phyloP scores from a whole-genome alignment of 2,113 vertebrate genomes.

The Cricetomys ansorgei region DNA sequence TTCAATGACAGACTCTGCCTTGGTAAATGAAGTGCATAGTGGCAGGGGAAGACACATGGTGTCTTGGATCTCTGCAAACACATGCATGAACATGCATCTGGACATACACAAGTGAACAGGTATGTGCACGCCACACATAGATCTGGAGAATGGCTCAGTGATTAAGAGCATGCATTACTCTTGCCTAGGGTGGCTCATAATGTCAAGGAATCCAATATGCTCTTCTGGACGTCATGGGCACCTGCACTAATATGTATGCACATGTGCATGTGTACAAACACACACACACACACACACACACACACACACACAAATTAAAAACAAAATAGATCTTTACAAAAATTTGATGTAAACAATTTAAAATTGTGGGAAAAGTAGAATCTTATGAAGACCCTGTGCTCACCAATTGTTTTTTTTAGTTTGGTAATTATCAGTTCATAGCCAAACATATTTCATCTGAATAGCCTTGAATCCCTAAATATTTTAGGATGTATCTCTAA shows the following conservation, averaged over 20 bases:
- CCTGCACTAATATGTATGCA: neutral
- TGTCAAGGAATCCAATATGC: neutral
- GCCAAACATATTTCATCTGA: conserved; percentile 25
- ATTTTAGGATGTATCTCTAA: conserved; percentile 14
- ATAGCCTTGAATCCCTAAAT: neutral
- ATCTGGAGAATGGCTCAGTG: neutral
- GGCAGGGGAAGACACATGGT: neutral
- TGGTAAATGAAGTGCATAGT: neutral
- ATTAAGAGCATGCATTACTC: too few species aligned
- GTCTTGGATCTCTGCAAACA: neutral
- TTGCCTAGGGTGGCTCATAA: neutral
- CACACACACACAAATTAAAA: neutral
- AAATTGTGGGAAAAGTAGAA: conserved; percentile 8
- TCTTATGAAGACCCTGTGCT: neutral
- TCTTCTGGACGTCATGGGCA: neutral
- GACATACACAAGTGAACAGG: too few species aligned
- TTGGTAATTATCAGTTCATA: neutral
- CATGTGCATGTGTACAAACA: too few species aligned
- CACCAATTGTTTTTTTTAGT: neutral
- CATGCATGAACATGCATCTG: neutral
- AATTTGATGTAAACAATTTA: neutral
- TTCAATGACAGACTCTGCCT: neutral
- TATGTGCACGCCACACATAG: neutral
- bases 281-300: neutral
- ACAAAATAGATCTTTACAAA: neutral